Base-by-base conservation (phyloP, 2,888 invertebrate species). In the Tolmerus cingulatus region DNA sequence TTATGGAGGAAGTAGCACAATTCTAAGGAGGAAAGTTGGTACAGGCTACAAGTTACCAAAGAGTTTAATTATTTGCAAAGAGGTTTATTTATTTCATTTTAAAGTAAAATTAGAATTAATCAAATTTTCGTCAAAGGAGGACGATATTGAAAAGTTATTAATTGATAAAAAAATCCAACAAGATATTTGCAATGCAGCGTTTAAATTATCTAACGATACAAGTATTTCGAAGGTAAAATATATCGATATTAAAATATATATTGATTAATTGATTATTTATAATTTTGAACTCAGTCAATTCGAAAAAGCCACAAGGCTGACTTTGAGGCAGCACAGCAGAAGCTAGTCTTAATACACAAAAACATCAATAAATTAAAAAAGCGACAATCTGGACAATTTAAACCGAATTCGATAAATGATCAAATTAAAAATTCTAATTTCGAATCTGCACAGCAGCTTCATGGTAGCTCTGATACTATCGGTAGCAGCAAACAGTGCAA, bases 11-110 rank as follows among this genome's bases (percentile, higher is more conserved):
- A 30, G 27, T 46, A 46, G n/a, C 23, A 76, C 85, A 43, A 74
- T 81, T 79, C 87, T 92, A 34, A 89, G 92, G 9, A 91, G 92
- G 8, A 92, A 92, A 87, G 87, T 89, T 19, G 89, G 89, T 19
- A 89, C 89, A 8, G 89, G 89, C 27, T 88, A 89, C 74, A 90
- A 90, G 55, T 82, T 90, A 16, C 86, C 88, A n/a, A 88, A 89
- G 77, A 86, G 87, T 82, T 16, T 89, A 55, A 34, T 87, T 4
- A 87, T 79, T 51, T 77, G 82, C 57, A 87, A 87, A 76, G 88
- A 88, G 12, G 79, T 74, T 74, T 27, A 12, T n/a, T 40, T 3
- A 40, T 16, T 46, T 9, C 66, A n/a, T 66, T 46, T 9, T 19
- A 37, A 19, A 19, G n/a, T 57, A 34, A 82, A 16, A 57, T 37